Percentiles rank a stretch among this genome's conserved stretches.
phyloP scores from a whole-genome alignment of 2,888 invertebrate genomes.

The Orthosia cruda region DNA sequence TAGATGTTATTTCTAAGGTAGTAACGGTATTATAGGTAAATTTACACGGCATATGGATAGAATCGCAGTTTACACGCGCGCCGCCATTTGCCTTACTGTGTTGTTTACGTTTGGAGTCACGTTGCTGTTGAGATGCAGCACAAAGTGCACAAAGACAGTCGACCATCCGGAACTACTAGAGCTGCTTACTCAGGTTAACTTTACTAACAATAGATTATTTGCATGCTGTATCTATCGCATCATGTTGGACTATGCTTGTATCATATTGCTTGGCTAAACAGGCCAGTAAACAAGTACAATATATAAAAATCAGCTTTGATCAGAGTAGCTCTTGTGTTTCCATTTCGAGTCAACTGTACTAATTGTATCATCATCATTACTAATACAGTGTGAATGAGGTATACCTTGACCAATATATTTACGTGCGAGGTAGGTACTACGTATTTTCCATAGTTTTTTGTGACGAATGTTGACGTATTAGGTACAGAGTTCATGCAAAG shows the following conservation, averaged over 20 bases:
- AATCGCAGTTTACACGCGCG: constrained; percentile 66
- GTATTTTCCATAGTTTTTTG: constrained; percentile 42
- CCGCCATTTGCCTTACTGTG: constrained; percentile 57
- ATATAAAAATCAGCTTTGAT: neutral
- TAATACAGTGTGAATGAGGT: constrained; percentile 21
- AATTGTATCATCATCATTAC: constrained; percentile 28
- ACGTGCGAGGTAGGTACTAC: neutral
- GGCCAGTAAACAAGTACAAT: too few relatives aligned
- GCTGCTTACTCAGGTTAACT: constrained; percentile 32
- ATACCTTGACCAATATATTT: constrained; percentile 18
- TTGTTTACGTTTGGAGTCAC: constrained; percentile 78
- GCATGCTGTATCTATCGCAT: too few relatives aligned
- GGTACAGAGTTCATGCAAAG: constrained; percentile 17
- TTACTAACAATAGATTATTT: neutral
- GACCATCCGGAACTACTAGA: constrained; percentile 53
- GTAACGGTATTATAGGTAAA: constrained; percentile 43
- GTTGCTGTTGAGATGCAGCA: constrained; percentile 74
- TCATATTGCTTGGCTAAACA: too few relatives aligned
- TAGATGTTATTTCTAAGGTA: constrained; percentile 21
- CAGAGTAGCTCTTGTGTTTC: neutral
- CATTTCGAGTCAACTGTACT: neutral
- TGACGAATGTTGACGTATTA: constrained; percentile 23
- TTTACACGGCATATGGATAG: constrained; percentile 44
- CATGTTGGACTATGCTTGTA: too few relatives aligned
- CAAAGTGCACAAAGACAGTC: constrained; percentile 50